Evolutionary conservation across 2,888 invertebrate species (phyloP).

Genomic region (Drosophila lacicola): DNA sequence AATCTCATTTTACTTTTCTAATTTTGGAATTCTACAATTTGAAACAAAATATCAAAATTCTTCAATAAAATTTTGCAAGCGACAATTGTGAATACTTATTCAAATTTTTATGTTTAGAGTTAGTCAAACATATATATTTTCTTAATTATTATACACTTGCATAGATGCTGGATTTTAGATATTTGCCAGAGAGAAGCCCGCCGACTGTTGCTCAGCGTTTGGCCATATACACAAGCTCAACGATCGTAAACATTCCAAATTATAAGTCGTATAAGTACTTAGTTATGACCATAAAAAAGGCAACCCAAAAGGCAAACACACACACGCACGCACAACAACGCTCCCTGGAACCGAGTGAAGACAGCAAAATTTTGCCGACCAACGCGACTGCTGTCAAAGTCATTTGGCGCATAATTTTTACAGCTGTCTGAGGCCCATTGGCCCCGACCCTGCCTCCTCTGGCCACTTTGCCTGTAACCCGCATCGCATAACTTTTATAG

Average conservation of each 20-base stretch:
- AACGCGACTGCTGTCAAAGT: constrained; percentile 75
- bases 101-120: neutral
- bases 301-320: constrained; percentile 22
- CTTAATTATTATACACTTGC: constrained; percentile 19
- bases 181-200: constrained; percentile 7
- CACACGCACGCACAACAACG: neutral
- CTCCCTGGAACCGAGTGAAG: constrained; percentile 18
- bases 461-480: constrained; percentile 40
- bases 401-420: constrained; percentile 78
- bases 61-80: constrained; percentile 5
- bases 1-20: too few relatives aligned
- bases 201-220: constrained; percentile 17
- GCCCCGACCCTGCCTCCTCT: constrained; percentile 2
- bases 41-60: too few relatives aligned
- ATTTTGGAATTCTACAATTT: too few relatives aligned
- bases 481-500: constrained; percentile 77
- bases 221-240: constrained; percentile 18
- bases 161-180: constrained; percentile 11
- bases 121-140: neutral
- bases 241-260: constrained; percentile 72
- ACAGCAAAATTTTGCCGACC: constrained; percentile 44
- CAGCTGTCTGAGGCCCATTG: constrained; percentile 54
- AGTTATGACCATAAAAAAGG: constrained; percentile 73
- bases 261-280: constrained; percentile 77
- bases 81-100: neutral